Evolutionary conservation across 1,140 invertebrate species (phyloP), one percentile per base, ranked within the genome.

Genomic region (Laupala kohalensis): DNA sequence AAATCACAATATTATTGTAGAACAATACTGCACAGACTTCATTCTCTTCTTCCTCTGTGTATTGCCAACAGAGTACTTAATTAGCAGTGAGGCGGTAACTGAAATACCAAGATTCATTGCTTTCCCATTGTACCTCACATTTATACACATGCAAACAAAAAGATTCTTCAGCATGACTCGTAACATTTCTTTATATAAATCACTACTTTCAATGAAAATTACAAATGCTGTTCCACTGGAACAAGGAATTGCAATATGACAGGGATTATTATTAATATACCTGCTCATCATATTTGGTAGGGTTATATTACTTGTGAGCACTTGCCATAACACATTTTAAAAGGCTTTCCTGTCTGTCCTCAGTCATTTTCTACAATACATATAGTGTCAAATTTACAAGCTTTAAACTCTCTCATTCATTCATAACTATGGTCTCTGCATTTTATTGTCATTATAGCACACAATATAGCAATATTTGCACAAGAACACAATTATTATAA

Each of bases 1-100:
- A 68, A 68, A 68, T 68, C 67, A 53, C 37, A 53, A 53, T 53
- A 53, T 53, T 53, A 53, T 53, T 53, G 37, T 53, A 19, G 37
- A 53, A 53, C 37, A 53, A 53, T 53, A 53, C 37, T 53, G 37
- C 19, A 53, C 37, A 53, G 37, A 53, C 37, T 53, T 53, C 37
- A 53, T 19, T 1, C 19, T 53, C 19, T 13, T 13, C 9, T 53
- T 19, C 9, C 19, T 53, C 37, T 53, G 19, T 53, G n/a, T 53
- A 19, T 19, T 53, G 37, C 19, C 37, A 53, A 53, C 9, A 53
- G 37, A 53, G 9, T 53, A 53, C 37, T 53, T 53, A 53, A 53
- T 53, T 9, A 53, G n/a, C 37, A 53, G 37, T 53, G 19, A 53
- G 9, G 19, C 4, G 37, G 9, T 13, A 53, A 53, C 19, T 53